Base-by-base conservation (phyloP, 2,113 vertebrate species). In the Gambusia holbrooki region DNA sequence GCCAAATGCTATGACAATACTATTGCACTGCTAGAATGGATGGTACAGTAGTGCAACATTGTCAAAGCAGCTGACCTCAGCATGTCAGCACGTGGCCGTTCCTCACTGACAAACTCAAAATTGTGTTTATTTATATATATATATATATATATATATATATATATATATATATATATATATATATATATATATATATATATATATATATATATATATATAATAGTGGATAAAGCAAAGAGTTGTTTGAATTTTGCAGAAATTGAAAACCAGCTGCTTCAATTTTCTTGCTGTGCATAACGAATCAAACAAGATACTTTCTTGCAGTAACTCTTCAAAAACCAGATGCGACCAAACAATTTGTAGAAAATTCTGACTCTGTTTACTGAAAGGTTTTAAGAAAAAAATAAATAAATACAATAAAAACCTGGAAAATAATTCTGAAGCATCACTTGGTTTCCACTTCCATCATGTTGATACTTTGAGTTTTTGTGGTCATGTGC, bases 1-100 rank as follows among this genome's bases (percentile, higher is more conserved):
- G 96, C 94, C 95, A 95, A 95, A 97, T 97, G 97, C 97, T 97
- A 97, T 97, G 97, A 98, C 97, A 98, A 97, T 98, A 97, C 96
- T 96, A 97, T 98, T 97, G 97, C 97, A 98, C 97, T 98, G 97
- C 97, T 98, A 96, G 95, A 96, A 96, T 95, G 93, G 96, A 96
- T 95, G 94, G 94, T 94, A 98, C 96, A 98, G 97, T 98, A 98
- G 97, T 98, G 96, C 97, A 98, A 98, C 96, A 97, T 95, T 95
- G 97, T 97, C 97, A 98, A 95, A 97, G 97, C 96, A 94, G 93
- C 94, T 95, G 95, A 95, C 96, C 94, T 95, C 96, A 96, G 97
- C 96, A 95, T 93, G 88, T 89, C 89, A 90, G 90, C 93, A 92
- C 80, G 85, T 90, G 89, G 85, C 90, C 89, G 92, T 92, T 90